Base-by-base conservation (phyloP, 2,113 vertebrate species). In the Thunnus thynnus region DNA sequence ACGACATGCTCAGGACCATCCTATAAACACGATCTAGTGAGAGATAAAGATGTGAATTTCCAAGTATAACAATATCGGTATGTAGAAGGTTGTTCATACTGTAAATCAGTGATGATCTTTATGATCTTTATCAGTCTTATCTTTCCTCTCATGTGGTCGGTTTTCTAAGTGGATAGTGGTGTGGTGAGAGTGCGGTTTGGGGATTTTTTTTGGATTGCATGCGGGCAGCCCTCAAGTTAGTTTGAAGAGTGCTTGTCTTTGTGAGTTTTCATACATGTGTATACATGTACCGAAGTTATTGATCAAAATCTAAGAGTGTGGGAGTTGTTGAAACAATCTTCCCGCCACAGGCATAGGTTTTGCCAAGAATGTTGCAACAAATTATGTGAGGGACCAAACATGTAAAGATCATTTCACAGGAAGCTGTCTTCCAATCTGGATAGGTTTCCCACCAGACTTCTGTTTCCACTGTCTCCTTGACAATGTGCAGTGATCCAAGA, bases 351-450 rank as follows among this genome's bases (percentile, higher is more conserved):
- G 50, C 0, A 20, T 0, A 17, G 0, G 3, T 20, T 65, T 12
- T 62, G 52, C 47, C 75, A 84, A 10, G 27, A 79, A 13, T 80
- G 48, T 80, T 70, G 67, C 32, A 85, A 85, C 67, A 1, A n/a
- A 57, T 4, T 0, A 3, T 2, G 3, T 17, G n/a, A 51, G 18
- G 7, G 13, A 13, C 0, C 0, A 11, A 4, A 16, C 1, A 2
- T 46, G 22, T 12, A 13, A 30, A 48, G 22, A 17, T n/a, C 8
- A 41, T 41, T 41, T 7, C 36, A 41, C 36, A 1, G 36, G 8
- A 9, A 41, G 36, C 36, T 41, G 7, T 41, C 6, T 41, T 5
- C 36, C 9, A 41, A 41, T 41, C 7, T 41, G 36, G 36, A 41
- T 9, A 8, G 2, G 36, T 41, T 41, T 41, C 36, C 6, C 2